Conservation (phyloP, 2,888 invertebrate species). For the Coremacera marginata region DNA sequence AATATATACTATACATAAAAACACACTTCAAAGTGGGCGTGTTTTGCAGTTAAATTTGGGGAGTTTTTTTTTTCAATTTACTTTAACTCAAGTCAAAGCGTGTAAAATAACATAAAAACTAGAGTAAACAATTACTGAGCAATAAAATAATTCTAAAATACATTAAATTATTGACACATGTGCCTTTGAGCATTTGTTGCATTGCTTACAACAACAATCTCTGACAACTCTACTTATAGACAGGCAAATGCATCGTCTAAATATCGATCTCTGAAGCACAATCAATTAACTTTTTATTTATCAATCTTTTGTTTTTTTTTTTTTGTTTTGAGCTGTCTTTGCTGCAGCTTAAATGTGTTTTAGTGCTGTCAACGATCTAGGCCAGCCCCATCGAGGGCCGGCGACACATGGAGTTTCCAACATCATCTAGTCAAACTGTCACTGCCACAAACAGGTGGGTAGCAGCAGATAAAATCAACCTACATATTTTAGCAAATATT, state of each 20-base stretch:
- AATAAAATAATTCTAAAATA: not conserved
- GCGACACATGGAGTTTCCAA: slow-evolving; percentile 70
- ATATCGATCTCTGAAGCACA: not conserved
- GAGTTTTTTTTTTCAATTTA: too few species aligned
- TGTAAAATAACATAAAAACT: not conserved
- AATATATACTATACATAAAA: not conserved
- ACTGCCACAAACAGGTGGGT: slow-evolving; percentile 60
- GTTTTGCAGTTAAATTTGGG: not conserved
- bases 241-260: not conserved
- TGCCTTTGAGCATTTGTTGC: not conserved
- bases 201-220: not conserved
- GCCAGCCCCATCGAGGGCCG: slow-evolving; percentile 70
- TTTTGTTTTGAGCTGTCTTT: slow-evolving; percentile 16
- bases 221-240: too few species aligned
- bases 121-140: not conserved
- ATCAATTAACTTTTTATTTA: not conserved
- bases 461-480: not conserved
- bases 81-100: not conserved
- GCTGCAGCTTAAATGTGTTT: slow-evolving; percentile 68
- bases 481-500: too few species aligned
- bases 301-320: too few species aligned
- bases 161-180: not conserved
- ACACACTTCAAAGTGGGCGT: slow-evolving; percentile 15
- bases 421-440: slow-evolving; percentile 62
- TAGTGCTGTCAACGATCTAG: slow-evolving; percentile 63